Evolutionary conservation across 2,797 vertebrate genomes (phyloP), one percentile per base, ranked within the genome.

Genomic region (Nyctibius grandis): DNA sequence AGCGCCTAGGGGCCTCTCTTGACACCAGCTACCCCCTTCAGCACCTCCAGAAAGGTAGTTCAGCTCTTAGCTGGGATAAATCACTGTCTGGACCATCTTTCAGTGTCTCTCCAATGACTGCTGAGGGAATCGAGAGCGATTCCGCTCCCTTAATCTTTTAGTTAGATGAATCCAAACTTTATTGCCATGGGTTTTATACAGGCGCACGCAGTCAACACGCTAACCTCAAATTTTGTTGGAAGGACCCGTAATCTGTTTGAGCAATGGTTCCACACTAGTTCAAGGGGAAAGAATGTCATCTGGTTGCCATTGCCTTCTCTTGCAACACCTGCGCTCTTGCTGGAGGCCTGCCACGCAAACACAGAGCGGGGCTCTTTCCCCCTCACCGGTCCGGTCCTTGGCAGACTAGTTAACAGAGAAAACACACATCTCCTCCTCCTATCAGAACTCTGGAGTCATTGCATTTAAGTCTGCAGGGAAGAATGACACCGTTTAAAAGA

Each of bases 271-370:
- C 33, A 48, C 14, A 0, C 75, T 36, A 77, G 81, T 85, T 85
- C 64, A 91, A 94, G 75, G 64, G 90, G 88, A 95, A 95, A 76
- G 89, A 96, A 94, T 92, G 91, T 95, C 91, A 96, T 91, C 94
- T 96, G 95, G 83, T 95, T 96, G 91, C 88, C 94, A 96, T 91
- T 87, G 93, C 85, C 88, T 90, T 38, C 72, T 82, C 93, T 33
- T 25, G 2, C 77, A 88, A 82, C 93, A 96, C 94, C 93, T 95
- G 92, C 17, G 0, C 51, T 95, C 80, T 22, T 8, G 16, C 88
- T 96, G 96, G 95, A 90, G 91, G 28, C 21, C 77, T 60, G 91
- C 91, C 96, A 95, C 0, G 0, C 80, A 78, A 90, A 88, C 78
- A 89, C 29, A 14, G 86, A 78, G 80, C 6, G 0, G 40, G 72